Evolutionary conservation across 1,140 invertebrate species (phyloP), one percentile per base, ranked within the genome.

Genomic region (Heliconius nattereri): DNA sequence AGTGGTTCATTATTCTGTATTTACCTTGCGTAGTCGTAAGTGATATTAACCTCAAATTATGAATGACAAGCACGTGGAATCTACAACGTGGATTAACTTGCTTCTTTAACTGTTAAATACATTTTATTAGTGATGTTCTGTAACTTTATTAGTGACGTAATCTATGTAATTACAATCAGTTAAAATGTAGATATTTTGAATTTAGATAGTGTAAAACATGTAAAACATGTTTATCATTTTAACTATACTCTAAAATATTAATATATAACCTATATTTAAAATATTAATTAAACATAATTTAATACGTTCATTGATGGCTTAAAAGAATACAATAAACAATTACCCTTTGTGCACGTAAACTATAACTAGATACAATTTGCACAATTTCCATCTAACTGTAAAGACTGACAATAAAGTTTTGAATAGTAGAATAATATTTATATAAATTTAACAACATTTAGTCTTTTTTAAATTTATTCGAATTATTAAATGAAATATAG

Each of bases 41-140:
- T 80, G 73, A 81, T 83, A 83, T 78, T 84, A 85, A 83, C 86
- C 85, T 88, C 85, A 87, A 86, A 84, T 85, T 83, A 88, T 92
- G 90, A 92, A 92, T 92, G 91, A 91, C 89, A 90, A 89, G 86
- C 89, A 88, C 89, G 85, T 91, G 89, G 88, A 84, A 81, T 87
- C 83, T 91, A 91, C 70, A 73, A 73, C 74, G 75, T 49, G 80
- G 80, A 82, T 88, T 85, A 85, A 72, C 72, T 57, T 78, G 73
- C 49, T 60, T 66, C 73, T 81, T 81, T 45, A 45, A 45, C 40
- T 45, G 40, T 81, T 77, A 78, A 81, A 35, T 75, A 76, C 75
- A 45, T 16, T 45, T 73, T 66, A 81, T 76, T 72, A 78, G 40
- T 35, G 66, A 76, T 75, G 70, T 37, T 54, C 13, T 37, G 73